A percentile compares a stretch with the other conserved stretches of the same genome.
These are phyloP conservation scores for Aphelocoma coerulescens DNA, from an alignment of 2,113 vertebrate species.

Conservation along the genomic window DNA sequence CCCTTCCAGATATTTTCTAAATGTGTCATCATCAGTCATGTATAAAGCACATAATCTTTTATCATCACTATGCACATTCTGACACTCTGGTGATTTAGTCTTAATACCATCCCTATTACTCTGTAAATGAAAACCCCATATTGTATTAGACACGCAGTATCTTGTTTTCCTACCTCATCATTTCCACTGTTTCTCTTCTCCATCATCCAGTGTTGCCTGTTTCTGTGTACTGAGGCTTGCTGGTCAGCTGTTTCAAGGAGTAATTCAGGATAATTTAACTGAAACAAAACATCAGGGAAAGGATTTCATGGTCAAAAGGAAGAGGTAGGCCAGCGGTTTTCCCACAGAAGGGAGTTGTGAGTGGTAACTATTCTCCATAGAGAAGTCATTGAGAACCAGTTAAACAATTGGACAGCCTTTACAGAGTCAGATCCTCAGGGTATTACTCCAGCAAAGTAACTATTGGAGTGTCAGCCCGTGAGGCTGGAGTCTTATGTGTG, in stretches of 20 bases:
- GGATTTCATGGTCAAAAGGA: background rate
- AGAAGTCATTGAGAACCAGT: background rate
- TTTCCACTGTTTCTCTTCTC: background rate
- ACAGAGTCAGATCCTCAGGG: background rate
- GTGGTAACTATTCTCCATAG: background rate
- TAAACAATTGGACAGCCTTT: background rate
- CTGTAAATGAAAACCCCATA: background rate
- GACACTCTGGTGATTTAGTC: slow-evolving; percentile 32
- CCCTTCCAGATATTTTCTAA: slow-evolving; percentile 26
- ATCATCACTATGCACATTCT: slow-evolving; percentile 41
- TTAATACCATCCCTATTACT: slow-evolving; percentile 34
- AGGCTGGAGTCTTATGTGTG: background rate
- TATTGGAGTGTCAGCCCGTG: background rate
- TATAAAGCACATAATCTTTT: slow-evolving; percentile 54
- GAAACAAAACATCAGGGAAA: background rate
- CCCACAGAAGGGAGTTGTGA: background rate
- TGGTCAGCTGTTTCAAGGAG: background rate
- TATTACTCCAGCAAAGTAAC: background rate
- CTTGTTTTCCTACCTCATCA: slow-evolving; percentile 1
- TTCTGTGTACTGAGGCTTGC: background rate
- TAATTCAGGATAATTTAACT: background rate
- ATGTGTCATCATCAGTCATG: slow-evolving; percentile 43
- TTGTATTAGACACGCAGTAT: background rate
- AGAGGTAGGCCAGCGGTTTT: background rate
- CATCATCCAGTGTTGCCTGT: background rate